A percentile compares a stretch with the other conserved stretches of the same genome.
These are phyloP conservation scores for Etheostoma nigrum DNA, from an alignment of 2,797 vertebrate species.

Conservation along the genomic window DNA sequence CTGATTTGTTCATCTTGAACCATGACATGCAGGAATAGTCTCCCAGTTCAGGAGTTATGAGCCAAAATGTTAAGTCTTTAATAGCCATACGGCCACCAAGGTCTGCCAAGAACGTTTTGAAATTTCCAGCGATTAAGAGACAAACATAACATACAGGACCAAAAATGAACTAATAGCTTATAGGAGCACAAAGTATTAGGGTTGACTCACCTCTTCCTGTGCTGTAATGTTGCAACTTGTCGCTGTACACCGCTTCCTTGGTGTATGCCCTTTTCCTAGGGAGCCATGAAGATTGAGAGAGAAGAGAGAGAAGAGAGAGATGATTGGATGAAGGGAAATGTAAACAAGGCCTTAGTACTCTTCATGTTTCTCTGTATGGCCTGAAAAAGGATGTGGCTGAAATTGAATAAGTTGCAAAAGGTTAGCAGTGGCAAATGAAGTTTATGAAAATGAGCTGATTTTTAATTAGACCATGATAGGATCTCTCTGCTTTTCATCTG, in stretches of 20 bases:
- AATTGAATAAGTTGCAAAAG: conserved; percentile 73
- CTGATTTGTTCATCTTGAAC: neutral
- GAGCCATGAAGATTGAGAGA: conserved; percentile 55
- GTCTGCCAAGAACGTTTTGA: neutral
- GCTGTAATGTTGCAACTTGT: conserved; percentile 98
- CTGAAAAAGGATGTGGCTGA: conserved; percentile 64
- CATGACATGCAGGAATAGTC: neutral
- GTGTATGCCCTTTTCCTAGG: conserved; percentile 95
- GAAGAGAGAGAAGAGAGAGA: conserved; percentile 26
- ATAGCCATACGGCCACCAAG: neutral
- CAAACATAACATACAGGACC: conserved; percentile 9
- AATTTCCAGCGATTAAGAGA: neutral
- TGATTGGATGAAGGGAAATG: conserved; percentile 64
- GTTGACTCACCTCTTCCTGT: conserved; percentile 93
- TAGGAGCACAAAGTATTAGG: neutral
- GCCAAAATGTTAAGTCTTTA: neutral
- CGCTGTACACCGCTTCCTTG: conserved; percentile 98
- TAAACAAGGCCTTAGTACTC: conserved; percentile 64
- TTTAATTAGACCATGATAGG: conserved; percentile 84
- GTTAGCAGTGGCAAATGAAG: conserved; percentile 73
- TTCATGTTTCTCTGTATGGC: conserved; percentile 54
- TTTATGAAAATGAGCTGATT: conserved; percentile 83
- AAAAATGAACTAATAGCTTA: neutral
- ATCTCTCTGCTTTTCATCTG: conserved; percentile 81
- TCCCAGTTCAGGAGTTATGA: neutral